Conservation (phyloP, 1,140 invertebrate species). For the Cecropterus lyciades region DNA sequence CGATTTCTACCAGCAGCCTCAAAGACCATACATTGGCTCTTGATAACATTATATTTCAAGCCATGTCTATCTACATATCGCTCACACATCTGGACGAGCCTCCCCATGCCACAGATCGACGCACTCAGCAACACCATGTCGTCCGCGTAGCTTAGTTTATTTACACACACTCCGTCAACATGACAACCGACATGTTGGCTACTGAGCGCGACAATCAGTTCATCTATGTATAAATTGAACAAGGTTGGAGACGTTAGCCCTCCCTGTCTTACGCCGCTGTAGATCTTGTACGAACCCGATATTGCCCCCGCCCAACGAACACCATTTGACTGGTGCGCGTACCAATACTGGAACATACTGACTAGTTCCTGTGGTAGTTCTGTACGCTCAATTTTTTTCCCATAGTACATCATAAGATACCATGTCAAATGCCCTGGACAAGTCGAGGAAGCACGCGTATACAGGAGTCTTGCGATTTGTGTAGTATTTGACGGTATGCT, state of each 20-base stretch:
- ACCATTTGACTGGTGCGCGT: too few relatives aligned
- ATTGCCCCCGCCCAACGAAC: too few relatives aligned
- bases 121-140: background rate
- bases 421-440: too few relatives aligned
- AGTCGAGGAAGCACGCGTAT: too few relatives aligned
- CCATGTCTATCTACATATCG: background rate
- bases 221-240: background rate
- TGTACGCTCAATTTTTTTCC: too few relatives aligned
- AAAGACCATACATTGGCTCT: constrained; percentile 1
- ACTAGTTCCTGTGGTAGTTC: too few relatives aligned
- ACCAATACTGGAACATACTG: too few relatives aligned
- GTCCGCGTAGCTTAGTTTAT: background rate
- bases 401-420: too few relatives aligned
- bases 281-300: background rate
- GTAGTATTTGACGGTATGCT: too few relatives aligned
- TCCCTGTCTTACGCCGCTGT: constrained; percentile 1
- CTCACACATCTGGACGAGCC: constrained; percentile 5
- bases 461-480: too few relatives aligned
- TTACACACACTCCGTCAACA: background rate
- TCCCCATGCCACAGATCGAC: background rate
- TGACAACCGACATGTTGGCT: background rate
- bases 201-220: background rate
- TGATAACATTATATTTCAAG: background rate
- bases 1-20: background rate
- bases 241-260: background rate